Conservation (phyloP, 2,888 invertebrate species). For the Drosophila pegasa region DNA sequence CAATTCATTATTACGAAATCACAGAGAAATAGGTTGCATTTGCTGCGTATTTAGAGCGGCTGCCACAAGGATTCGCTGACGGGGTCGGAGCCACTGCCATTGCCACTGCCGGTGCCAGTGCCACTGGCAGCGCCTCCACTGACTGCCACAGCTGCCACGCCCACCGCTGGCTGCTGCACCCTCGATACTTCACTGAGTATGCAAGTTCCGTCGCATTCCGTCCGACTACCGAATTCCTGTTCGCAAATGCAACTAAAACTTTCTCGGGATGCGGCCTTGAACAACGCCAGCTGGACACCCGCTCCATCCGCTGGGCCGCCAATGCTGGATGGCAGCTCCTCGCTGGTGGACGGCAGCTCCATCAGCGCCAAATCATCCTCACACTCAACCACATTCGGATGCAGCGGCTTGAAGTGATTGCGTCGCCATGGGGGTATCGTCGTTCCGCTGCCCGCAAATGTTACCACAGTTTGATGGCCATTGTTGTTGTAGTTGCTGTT, state of each 20-base stretch:
- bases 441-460: slow-evolving; percentile 52
- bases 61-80: slow-evolving; percentile 59
- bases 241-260: slow-evolving; percentile 76
- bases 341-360: slow-evolving; percentile 66
- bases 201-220: slow-evolving; percentile 79
- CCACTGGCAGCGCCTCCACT: not conserved
- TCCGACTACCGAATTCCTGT: slow-evolving; percentile 77
- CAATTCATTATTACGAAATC: slow-evolving; percentile 70
- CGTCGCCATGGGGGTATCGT: slow-evolving; percentile 75
- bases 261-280: slow-evolving; percentile 54
- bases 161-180: slow-evolving; percentile 52
- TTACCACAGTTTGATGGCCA: slow-evolving; percentile 65
- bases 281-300: slow-evolving; percentile 49
- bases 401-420: slow-evolving; percentile 81
- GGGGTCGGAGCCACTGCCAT: not conserved
- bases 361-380: slow-evolving; percentile 73
- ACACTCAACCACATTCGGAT: slow-evolving; percentile 80
- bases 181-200: slow-evolving; percentile 80
- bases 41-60: slow-evolving; percentile 48
- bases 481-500: slow-evolving; percentile 55
- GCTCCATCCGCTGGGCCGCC: slow-evolving; percentile 8
- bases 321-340: slow-evolving; percentile 49
- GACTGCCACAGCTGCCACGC: not conserved
- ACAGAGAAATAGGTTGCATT: slow-evolving; percentile 45
- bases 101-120: not conserved